Evolutionary conservation across 1,140 invertebrate genomes (phyloP), one percentile per base, ranked within the genome.

Genomic region (Grapholita molesta): DNA sequence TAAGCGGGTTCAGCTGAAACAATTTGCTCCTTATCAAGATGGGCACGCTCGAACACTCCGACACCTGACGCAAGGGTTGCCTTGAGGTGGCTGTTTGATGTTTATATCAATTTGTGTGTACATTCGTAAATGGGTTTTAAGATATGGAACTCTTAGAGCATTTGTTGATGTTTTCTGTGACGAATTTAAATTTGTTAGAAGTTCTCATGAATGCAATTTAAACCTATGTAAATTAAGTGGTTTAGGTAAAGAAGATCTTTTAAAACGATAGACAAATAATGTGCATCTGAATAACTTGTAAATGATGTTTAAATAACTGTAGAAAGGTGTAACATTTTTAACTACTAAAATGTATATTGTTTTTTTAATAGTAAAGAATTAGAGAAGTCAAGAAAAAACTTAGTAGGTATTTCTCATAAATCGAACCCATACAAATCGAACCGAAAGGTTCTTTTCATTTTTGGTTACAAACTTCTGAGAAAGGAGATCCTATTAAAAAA

Each of bases 1-100:
- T 88, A 88, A 75, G 76, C 72, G 76, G 85, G 66, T 77, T 79
- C 81, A 75, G 79, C 84, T 78, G 83, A 88, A 88, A 88, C 86
- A 88, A 88, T 88, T 88, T 83, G 74, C 61, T 69, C 24, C 18
- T 21, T 61, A 61, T 61, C 55, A 74, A 78, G 84, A 86, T 86
- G 79, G 76, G 73, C 68, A 28, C 68, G 73, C 53, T 23, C 24
- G 24, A 15, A 28, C 28, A 23, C 55, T 9, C 55, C 42, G 7
- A 48, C 24, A 61, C 55, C 55, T 61, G 55, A 28, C 55, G 55
- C n/a, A 1, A 61, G 55, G 55, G 55, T 61, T 5, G n/a, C 6
- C 21, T 48, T 61, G 55, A 61, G 55, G 55, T 61, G 25, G 28
- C 55, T 61, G 55, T 32, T 48, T 48, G 42, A 48, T 48, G 42